Conservation (phyloP, 2,888 invertebrate genomes). For the Argyra leucocephala region DNA sequence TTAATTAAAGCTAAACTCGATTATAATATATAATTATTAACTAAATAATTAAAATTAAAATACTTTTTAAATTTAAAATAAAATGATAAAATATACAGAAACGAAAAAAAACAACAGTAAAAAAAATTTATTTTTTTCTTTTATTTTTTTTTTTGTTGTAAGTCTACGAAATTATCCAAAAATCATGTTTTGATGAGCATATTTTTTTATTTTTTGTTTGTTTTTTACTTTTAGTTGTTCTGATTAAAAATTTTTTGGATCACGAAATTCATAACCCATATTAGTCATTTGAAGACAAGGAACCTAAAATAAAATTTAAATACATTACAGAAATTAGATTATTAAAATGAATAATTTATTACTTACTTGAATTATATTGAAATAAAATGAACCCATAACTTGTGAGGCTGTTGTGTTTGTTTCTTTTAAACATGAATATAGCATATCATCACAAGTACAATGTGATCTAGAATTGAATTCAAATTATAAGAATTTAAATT, state of each 20-base stretch:
- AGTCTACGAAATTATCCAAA: too few species aligned
- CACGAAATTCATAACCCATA: slow-evolving; percentile 34
- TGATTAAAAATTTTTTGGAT: slow-evolving; percentile 32
- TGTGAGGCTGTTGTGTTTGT: slow-evolving; percentile 63
- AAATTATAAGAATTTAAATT: background rate
- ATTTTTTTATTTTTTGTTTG: too few species aligned
- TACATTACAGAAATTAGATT: too few species aligned
- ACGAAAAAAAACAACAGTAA: too few species aligned
- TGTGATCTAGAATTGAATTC: slow-evolving; percentile 56
- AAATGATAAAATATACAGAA: background rate
- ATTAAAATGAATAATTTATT: too few species aligned
- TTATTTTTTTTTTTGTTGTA: too few species aligned
- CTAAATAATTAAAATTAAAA: background rate
- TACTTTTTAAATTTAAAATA: background rate
- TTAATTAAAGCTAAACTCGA: slow-evolving; percentile 3
- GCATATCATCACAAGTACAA: slow-evolving; percentile 75
- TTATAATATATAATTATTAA: background rate
- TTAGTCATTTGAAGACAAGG: slow-evolving; percentile 35
- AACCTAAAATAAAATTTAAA: slow-evolving; percentile 26
- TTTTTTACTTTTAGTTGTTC: background rate
- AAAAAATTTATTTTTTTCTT: too few species aligned
- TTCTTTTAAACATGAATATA: slow-evolving; percentile 70
- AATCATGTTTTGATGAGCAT: too few species aligned
- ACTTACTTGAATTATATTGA: slow-evolving; percentile 66
- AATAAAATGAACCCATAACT: slow-evolving; percentile 73